Evolutionary conservation across 1,140 invertebrate genomes (phyloP).

Genomic region (Formica selysi): DNA sequence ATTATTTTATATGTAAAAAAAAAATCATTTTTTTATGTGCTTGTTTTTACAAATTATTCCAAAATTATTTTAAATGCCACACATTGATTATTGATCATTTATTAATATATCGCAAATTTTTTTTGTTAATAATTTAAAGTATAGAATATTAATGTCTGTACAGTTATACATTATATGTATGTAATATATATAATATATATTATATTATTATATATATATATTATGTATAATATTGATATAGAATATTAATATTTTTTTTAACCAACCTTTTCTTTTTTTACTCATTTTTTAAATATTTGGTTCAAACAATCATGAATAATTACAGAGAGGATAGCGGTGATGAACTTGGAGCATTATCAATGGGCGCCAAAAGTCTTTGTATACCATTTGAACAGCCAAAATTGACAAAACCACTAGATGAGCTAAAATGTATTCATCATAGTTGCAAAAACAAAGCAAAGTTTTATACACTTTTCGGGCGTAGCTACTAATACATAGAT

Average conservation of each 20-base stretch:
- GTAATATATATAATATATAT: too few species aligned
- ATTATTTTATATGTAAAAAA: slow-evolving; percentile 23
- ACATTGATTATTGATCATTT: not conserved
- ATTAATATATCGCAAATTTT: not conserved
- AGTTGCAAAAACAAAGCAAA: slow-evolving; percentile 93
- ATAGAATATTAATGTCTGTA: too few species aligned
- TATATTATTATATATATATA: too few species aligned
- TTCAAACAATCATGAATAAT: slow-evolving; percentile 75
- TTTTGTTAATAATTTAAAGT: slow-evolving; percentile 20
- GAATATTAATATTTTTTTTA: not conserved
- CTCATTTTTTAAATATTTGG: not conserved
- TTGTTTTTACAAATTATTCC: not conserved
- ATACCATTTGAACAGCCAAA: slow-evolving; percentile 97
- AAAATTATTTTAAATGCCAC: too few species aligned
- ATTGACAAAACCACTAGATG: slow-evolving; percentile 87
- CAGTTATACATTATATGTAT: too few species aligned
- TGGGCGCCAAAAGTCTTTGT: slow-evolving; percentile 99
- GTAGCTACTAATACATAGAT: slow-evolving; percentile 93
- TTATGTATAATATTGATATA: too few species aligned
- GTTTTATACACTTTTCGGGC: slow-evolving; percentile 97
- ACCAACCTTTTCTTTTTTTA: not conserved
- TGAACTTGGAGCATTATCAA: slow-evolving; percentile 94
- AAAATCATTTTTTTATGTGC: slow-evolving; percentile 37
- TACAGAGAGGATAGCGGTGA: slow-evolving; percentile 87
- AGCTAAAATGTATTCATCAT: slow-evolving; percentile 95